Evolutionary conservation across 1,140 invertebrate species (phyloP).

Genomic region (Papilio polyxenes): DNA sequence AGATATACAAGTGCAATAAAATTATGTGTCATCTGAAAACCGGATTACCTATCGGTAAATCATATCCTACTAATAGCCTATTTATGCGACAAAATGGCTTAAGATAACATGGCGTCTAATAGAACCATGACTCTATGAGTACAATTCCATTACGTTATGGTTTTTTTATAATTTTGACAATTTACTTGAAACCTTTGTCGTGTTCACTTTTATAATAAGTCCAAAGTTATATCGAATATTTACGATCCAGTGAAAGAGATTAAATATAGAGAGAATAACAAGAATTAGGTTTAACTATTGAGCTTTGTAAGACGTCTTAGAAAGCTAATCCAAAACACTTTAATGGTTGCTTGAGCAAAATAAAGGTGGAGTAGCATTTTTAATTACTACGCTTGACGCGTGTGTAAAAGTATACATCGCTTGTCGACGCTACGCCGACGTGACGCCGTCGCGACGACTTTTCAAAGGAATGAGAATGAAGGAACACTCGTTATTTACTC

Average conservation of each 20-base stretch:
- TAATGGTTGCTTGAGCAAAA: conserved; percentile 8
- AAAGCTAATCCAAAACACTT: conserved; percentile 24
- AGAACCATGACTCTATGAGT: too few relatives aligned
- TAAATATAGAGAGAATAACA: not conserved
- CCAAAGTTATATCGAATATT: not conserved
- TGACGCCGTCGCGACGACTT: conserved; percentile 3
- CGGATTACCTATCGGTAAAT: too few relatives aligned
- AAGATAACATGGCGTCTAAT: too few relatives aligned
- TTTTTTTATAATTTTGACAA: too few relatives aligned
- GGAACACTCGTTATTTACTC: conserved; percentile 24
- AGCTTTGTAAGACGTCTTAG: not conserved
- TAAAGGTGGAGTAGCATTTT: conserved; percentile 18
- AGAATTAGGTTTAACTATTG: not conserved
- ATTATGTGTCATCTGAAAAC: too few relatives aligned
- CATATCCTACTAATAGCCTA: too few relatives aligned
- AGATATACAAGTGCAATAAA: not conserved
- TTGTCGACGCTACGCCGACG: not conserved
- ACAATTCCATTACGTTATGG: too few relatives aligned
- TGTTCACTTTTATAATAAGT: too few relatives aligned
- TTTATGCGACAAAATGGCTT: too few relatives aligned
- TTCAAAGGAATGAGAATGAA: conserved; percentile 7
- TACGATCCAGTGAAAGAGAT: not conserved
- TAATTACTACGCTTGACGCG: conserved; percentile 33
- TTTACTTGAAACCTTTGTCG: too few relatives aligned
- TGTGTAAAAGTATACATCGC: conserved; percentile 26